phyloP scores from a whole-genome alignment of 2,888 invertebrate species.

The Beris morrisii region DNA sequence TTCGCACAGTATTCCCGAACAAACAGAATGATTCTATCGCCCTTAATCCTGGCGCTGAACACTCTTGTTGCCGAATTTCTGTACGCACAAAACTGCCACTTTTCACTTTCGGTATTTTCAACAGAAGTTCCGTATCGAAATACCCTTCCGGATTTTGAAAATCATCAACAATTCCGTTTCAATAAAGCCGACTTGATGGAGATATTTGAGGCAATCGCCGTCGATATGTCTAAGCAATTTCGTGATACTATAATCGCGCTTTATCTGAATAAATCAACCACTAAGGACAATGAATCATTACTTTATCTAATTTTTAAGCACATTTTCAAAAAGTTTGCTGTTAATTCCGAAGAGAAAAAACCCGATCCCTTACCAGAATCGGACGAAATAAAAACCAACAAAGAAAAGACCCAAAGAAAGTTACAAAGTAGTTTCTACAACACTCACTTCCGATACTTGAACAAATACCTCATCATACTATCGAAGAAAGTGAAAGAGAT shows the following conservation, averaged over 20 bases:
- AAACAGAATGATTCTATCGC: constrained; percentile 46
- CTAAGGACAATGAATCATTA: constrained; percentile 40
- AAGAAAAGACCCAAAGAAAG: constrained; percentile 6
- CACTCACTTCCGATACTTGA: constrained; percentile 44
- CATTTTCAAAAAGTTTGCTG: constrained; percentile 33
- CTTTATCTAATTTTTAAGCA: constrained; percentile 42
- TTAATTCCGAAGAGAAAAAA: not conserved
- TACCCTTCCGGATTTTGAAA: constrained; percentile 51
- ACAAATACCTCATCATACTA: constrained; percentile 46
- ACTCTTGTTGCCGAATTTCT: constrained; percentile 55
- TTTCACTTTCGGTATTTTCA: constrained; percentile 53
- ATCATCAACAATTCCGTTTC: constrained; percentile 49
- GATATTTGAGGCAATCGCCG: constrained; percentile 46
- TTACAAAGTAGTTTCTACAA: constrained; percentile 32
- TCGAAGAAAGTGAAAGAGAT: constrained; percentile 47
- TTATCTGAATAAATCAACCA: constrained; percentile 36
- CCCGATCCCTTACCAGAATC: not conserved
- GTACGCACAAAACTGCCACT: constrained; percentile 53
- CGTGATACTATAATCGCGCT: constrained; percentile 35
- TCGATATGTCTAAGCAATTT: constrained; percentile 31
- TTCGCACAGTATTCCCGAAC: constrained; percentile 42
- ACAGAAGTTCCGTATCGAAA: constrained; percentile 52
- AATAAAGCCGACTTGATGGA: constrained; percentile 46
- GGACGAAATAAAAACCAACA: not conserved
- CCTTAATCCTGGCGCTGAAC: constrained; percentile 49